Evolutionary conservation across 2,888 invertebrate species (phyloP).

Genomic region (Odiellus spinosus): DNA sequence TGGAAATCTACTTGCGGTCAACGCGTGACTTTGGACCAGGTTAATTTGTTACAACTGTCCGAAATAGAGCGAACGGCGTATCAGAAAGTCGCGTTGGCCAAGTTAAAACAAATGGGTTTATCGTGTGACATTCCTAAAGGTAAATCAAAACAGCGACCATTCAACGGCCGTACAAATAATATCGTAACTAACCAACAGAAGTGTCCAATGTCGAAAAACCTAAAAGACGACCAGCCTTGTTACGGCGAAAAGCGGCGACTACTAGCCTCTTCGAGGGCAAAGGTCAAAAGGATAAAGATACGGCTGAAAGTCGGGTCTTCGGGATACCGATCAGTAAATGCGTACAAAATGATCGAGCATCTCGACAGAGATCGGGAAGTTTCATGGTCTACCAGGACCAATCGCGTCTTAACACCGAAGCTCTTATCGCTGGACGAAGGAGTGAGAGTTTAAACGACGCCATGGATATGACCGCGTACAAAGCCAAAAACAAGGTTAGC

Average conservation of each 20-base stretch:
- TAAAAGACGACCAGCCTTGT: neutral
- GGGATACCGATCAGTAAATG: conserved; percentile 1
- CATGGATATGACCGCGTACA: neutral
- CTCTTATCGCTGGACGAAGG: neutral
- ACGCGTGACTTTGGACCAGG: no score
- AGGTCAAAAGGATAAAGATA: neutral
- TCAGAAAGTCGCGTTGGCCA: no score
- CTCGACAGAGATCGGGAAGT: neutral
- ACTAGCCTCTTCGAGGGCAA: neutral
- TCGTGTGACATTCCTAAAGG: no score
- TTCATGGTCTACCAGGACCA: neutral
- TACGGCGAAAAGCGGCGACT: neutral
- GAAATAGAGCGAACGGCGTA: no score
- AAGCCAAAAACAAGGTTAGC: no score
- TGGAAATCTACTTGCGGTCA: no score
- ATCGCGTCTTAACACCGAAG: neutral
- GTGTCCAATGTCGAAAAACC: neutral
- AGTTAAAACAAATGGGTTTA: no score
- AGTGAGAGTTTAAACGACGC: neutral
- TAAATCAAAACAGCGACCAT: no score
- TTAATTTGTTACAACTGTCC: no score
- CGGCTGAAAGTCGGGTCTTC: conserved; percentile 1
- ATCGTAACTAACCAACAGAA: no score
- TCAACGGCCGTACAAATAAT: no score
- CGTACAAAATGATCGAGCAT: neutral